A percentile compares a stretch with the other conserved stretches of the same genome.
Evolutionary conservation across 2,113 vertebrate species (phyloP).

Genomic region (Pelobates fuscus): DNA sequence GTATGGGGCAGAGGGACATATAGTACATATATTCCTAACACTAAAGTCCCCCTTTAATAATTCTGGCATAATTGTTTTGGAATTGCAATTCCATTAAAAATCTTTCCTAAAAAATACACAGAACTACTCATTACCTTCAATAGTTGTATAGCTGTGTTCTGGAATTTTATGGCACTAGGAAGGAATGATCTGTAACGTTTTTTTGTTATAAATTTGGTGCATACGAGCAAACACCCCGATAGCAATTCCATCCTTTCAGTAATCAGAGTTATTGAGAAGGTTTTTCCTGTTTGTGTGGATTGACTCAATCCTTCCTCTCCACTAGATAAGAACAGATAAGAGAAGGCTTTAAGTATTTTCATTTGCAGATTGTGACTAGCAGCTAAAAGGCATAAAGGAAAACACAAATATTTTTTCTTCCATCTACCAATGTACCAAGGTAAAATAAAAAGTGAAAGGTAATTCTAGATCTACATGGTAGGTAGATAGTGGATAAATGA

Average conservation of each 20-base stretch:
- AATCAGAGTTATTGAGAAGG: background rate
- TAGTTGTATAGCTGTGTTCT: background rate
- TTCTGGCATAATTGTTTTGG: too few species aligned
- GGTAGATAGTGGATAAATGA: background rate
- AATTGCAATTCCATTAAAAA: too few species aligned
- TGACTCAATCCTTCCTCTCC: background rate
- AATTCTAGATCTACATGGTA: background rate
- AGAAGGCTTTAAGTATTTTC: background rate
- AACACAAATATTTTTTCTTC: too few species aligned
- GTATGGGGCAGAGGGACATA: too few species aligned
- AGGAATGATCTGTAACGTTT: background rate
- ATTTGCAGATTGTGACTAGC: background rate
- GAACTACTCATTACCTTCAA: background rate
- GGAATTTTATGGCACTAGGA: background rate
- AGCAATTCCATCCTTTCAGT: background rate
- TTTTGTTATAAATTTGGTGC: background rate
- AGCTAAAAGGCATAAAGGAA: too few species aligned
- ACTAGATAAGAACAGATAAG: conserved; percentile 4
- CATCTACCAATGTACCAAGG: too few species aligned
- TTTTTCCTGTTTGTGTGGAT: conserved; percentile 16
- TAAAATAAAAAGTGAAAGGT: too few species aligned
- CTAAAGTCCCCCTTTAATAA: too few species aligned
- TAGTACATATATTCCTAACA: too few species aligned
- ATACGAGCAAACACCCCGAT: background rate
- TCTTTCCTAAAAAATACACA: too few species aligned